Conservation (phyloP, 2,113 vertebrate species). For the Erythrolamprus reginae region DNA sequence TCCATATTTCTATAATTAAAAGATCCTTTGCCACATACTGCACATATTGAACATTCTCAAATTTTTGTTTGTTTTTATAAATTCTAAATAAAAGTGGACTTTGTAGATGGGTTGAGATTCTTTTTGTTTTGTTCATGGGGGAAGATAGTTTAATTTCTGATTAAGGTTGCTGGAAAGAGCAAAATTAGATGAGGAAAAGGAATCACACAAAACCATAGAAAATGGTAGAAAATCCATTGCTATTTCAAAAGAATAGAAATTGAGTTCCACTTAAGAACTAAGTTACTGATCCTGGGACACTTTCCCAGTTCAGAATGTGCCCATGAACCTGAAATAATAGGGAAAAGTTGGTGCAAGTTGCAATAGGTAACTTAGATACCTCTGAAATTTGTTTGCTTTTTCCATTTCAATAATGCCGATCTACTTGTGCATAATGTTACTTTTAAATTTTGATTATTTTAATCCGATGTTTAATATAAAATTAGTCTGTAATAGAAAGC, state of each 20-base stretch:
- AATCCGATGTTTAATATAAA: not conserved
- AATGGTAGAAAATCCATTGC: not conserved
- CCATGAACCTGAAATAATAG: not conserved
- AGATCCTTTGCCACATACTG: not conserved
- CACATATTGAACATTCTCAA: not conserved
- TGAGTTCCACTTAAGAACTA: not conserved
- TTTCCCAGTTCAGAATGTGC: not conserved
- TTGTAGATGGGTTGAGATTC: not conserved
- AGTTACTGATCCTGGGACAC: not conserved
- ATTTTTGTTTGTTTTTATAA: not conserved
- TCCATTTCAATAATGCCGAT: not conserved
- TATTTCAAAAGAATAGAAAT: not conserved
- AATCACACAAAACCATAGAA: not conserved
- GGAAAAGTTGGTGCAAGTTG: not conserved
- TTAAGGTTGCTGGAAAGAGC: not conserved
- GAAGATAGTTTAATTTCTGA: not conserved
- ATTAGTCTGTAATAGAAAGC: conserved; percentile 30
- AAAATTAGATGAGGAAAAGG: not conserved
- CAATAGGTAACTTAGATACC: not conserved
- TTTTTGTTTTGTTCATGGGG: not conserved
- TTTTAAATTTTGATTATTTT: not conserved
- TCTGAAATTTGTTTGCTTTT: not conserved
- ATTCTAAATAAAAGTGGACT: not conserved
- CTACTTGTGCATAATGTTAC: not conserved
- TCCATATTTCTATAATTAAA: not conserved